A percentile compares a stretch with the other conserved stretches of the same genome.
phyloP scores from a whole-genome alignment of 2,888 invertebrate species.

The Noctua comes region DNA sequence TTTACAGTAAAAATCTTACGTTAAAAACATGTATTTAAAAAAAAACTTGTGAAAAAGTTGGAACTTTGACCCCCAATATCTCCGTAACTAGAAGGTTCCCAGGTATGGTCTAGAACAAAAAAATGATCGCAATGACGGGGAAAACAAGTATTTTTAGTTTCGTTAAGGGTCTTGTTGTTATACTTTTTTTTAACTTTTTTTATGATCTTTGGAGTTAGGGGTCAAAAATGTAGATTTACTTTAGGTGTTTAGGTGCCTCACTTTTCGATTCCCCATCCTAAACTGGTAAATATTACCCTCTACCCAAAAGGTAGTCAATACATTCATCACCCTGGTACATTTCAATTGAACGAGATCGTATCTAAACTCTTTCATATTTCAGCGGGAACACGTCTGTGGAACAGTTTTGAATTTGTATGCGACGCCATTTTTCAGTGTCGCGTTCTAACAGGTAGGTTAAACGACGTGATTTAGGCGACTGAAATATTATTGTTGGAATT shows the following conservation, averaged over 20 bases:
- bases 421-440: conserved; percentile 57
- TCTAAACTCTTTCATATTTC: conserved; percentile 64
- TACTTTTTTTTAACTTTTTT: too few relatives aligned
- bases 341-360: conserved; percentile 63
- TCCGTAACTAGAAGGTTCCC: too few relatives aligned
- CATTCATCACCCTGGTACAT: conserved; percentile 57
- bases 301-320: conserved; percentile 16
- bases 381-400: conserved; percentile 19
- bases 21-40: too few relatives aligned
- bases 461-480: conserved; percentile 46
- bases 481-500: conserved; percentile 6
- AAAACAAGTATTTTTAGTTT: too few relatives aligned
- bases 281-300: background rate
- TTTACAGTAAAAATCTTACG: too few relatives aligned
- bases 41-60: too few relatives aligned
- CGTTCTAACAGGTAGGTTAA: conserved; percentile 35
- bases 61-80: too few relatives aligned
- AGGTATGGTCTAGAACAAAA: too few relatives aligned
- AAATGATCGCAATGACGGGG: too few relatives aligned
- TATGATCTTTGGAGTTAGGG: background rate
- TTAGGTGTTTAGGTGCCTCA: background rate
- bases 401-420: conserved; percentile 53
- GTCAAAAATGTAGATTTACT: background rate
- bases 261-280: background rate
- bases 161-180: too few relatives aligned